Conservation (phyloP, 2,888 invertebrate species). For the Ethmia dodecea region DNA sequence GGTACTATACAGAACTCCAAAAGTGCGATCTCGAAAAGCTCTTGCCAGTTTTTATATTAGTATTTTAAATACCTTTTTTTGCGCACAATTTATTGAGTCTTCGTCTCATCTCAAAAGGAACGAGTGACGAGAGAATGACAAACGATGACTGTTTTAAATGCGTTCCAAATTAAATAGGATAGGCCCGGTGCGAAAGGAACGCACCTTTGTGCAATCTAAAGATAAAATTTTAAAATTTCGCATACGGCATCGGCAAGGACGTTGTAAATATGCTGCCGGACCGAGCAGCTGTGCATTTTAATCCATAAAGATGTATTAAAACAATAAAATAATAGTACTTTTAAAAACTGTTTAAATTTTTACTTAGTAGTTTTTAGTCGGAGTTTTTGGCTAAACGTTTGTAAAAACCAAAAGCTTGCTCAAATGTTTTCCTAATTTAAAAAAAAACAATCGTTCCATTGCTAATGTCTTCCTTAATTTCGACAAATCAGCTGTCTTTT, state of each 20-base stretch:
- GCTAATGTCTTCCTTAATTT: slow-evolving; percentile 40
- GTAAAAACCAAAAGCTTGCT: no score
- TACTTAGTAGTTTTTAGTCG: no score
- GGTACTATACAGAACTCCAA: no score
- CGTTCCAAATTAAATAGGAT: slow-evolving; percentile 27
- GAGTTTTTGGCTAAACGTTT: no score
- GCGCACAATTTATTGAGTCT: no score
- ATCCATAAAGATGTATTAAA: slow-evolving; percentile 1
- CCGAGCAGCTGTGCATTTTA: slow-evolving; percentile 10
- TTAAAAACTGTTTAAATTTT: slow-evolving; percentile 5
- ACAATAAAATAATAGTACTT: no score
- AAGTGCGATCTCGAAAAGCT: no score
- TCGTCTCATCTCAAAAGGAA: no score
- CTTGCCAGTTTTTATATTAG: no score
- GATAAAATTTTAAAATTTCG: slow-evolving; percentile 15
- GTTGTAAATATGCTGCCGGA: slow-evolving; percentile 5
- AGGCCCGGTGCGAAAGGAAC: slow-evolving; percentile 27
- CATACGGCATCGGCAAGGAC: slow-evolving; percentile 9
- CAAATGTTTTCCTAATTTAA: no score
- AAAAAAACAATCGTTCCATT: slow-evolving; percentile 10
- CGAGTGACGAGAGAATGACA: slow-evolving; percentile 30
- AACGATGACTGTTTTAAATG: slow-evolving; percentile 22
- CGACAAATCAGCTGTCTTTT: slow-evolving; percentile 61
- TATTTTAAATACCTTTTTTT: no score
- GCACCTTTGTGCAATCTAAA: slow-evolving; percentile 30